Base-by-base conservation (phyloP, 2,888 invertebrate genomes). In the Ceriagrion tenellum region DNA sequence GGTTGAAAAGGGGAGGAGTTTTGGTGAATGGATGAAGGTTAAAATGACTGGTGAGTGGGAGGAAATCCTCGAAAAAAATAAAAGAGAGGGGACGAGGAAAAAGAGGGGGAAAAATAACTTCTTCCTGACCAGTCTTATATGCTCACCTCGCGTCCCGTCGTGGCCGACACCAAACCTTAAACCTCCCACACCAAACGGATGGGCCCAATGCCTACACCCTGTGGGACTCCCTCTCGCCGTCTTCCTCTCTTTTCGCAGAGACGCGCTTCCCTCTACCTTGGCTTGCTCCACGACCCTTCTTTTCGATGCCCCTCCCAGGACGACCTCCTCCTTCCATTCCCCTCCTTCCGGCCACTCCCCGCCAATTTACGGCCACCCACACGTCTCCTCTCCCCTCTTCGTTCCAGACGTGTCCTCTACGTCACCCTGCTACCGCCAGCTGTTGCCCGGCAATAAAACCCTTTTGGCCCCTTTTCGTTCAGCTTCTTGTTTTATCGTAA, bases 361-460 rank as follows among this genome's bases (percentile, higher is more conserved):
- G 55, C 89, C 89, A 89, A 89, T 89, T 55, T 91, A 35, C 91
- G 59, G 35, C 93, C 93, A 26, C 93, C 47, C 40, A 93, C 93
- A 63, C 47, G 20, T 56, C n/a, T n/a, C 35, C 30, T 59, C 59
- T 30, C 63, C 40, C 91, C 40, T 12, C 59, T 35, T 23, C 91
- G 35, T 81, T 18, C 35, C 30, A 81, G 81, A 81, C 35, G 16
- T 35, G 81, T 81, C 81, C 81, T 35, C 81, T 13, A 35, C 59
- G 91, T 91, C 91, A 6, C 55, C 35, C 55, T 89, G 89, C 91
- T 91, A 93, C 47, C 74, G 93, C 93, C 93, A 93, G 63, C 93
- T 93, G 93, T 93, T 93, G 69, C 93, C 93, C 93, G 47, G 30
- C 93, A 74, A 74, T 93, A 93, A 93, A 93, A 93, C 93, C 55